Evolutionary conservation across 2,888 invertebrate genomes (phyloP).

Genomic region (Hedya salicella): DNA sequence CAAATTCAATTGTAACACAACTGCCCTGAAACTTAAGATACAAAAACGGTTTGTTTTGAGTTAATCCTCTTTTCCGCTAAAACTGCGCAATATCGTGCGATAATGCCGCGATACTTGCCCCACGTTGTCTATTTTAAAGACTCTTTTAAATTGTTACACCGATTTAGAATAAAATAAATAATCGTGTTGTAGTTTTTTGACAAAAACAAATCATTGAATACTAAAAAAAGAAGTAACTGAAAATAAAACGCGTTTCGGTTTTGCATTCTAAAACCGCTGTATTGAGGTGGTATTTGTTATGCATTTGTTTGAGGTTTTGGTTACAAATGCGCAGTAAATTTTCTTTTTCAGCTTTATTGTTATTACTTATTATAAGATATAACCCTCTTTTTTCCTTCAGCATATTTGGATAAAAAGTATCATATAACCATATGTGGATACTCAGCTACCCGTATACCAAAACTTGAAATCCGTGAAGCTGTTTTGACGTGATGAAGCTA

Average conservation of each 20-base stretch:
- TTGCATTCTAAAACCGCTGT: background rate
- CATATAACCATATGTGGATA: too few relatives aligned
- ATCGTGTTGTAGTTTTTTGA: background rate
- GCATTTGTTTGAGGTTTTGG: background rate
- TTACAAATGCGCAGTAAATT: background rate
- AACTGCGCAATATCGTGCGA: background rate
- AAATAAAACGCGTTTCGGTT: background rate
- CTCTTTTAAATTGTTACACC: background rate
- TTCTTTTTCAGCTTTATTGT: background rate
- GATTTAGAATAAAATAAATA: background rate
- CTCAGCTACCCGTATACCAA: too few relatives aligned
- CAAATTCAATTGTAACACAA: conserved; percentile 11
- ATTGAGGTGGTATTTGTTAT: background rate
- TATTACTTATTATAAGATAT: too few relatives aligned
- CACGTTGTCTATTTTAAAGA: background rate
- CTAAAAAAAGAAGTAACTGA: background rate
- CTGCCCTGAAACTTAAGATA: background rate
- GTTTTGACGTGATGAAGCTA: too few relatives aligned
- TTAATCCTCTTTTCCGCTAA: background rate
- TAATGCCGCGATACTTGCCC: background rate
- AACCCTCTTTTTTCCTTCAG: too few relatives aligned
- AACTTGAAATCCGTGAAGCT: too few relatives aligned
- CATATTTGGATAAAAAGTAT: too few relatives aligned
- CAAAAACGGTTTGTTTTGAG: background rate
- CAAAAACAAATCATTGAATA: background rate